phyloP scores from a whole-genome alignment of 2,113 vertebrate genomes.

The Catharus minimus region DNA sequence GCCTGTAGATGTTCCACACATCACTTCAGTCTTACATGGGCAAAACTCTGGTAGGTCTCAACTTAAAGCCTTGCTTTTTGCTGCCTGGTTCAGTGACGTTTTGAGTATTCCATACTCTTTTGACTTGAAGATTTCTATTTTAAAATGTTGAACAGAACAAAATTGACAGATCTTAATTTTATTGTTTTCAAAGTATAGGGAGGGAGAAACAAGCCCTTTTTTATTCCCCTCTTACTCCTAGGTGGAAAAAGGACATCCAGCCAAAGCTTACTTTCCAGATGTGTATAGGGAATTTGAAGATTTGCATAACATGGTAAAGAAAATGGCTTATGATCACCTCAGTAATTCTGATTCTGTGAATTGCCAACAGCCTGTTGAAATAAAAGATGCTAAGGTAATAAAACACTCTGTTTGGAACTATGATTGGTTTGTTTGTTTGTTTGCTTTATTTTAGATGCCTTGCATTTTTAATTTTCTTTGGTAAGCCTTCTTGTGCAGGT shows the following conservation, averaged over 20 bases:
- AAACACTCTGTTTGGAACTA: not conserved
- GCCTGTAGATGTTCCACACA: not conserved
- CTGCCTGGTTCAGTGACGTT: not conserved
- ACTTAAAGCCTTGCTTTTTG: not conserved
- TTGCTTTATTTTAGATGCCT: not conserved
- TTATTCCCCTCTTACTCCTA: constrained; percentile 41
- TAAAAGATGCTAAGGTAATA: constrained; percentile 84
- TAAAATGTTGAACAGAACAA: not conserved
- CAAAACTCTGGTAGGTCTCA: not conserved
- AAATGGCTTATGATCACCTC: constrained; percentile 88
- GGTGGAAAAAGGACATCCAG: constrained; percentile 80
- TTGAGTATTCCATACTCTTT: not conserved
- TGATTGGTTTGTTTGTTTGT: not conserved
- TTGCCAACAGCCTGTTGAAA: constrained; percentile 78
- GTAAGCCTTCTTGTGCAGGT: not conserved
- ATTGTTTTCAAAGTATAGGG: not conserved
- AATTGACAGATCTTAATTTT: not conserved
- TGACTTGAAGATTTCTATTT: not conserved
- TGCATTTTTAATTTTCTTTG: not conserved
- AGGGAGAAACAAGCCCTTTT: not conserved
- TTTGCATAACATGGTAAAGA: constrained; percentile 84
- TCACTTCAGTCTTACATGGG: not conserved
- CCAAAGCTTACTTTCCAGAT: constrained; percentile 83
- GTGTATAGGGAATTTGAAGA: constrained; percentile 93
- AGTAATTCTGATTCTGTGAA: constrained; percentile 53